Conservation (phyloP, 2,797 vertebrate species). For the Coracias cyanogaster region DNA sequence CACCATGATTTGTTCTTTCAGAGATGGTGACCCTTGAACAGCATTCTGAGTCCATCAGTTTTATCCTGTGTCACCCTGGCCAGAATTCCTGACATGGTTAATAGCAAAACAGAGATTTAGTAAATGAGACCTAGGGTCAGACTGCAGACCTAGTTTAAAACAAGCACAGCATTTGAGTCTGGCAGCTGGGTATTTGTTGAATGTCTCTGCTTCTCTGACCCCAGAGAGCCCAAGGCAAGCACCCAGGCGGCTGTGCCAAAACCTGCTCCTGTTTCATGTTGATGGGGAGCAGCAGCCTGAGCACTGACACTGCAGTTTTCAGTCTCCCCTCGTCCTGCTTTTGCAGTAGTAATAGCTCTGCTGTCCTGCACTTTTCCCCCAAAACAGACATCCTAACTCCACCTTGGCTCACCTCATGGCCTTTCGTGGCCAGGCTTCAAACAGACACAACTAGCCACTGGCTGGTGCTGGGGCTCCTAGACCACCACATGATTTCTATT, state of each 20-base stretch:
- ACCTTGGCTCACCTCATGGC: rapidly evolving
- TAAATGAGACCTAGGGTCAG: neutral
- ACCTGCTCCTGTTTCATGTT: neutral
- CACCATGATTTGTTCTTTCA: neutral
- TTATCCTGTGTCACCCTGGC: neutral
- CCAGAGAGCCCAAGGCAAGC: neutral
- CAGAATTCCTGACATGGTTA: neutral
- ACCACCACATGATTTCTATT: neutral
- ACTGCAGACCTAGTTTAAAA: neutral
- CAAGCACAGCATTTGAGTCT: neutral
- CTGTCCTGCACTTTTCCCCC: neutral
- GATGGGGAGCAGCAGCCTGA: neutral
- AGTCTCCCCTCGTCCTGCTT: neutral
- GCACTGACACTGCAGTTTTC: neutral
- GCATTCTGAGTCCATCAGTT: neutral
- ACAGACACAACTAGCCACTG: neutral
- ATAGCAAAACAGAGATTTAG: neutral
- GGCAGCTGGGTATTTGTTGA: neutral
- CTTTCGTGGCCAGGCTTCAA: neutral
- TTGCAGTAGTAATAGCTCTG: neutral
- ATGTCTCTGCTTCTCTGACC: neutral
- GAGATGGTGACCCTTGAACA: neutral
- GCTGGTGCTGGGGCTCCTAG: neutral
- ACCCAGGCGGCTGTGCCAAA: neutral
- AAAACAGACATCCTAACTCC: neutral